phyloP scores from a whole-genome alignment of 1,140 invertebrate genomes.

The Gyrodactylus bullatarudis region DNA sequence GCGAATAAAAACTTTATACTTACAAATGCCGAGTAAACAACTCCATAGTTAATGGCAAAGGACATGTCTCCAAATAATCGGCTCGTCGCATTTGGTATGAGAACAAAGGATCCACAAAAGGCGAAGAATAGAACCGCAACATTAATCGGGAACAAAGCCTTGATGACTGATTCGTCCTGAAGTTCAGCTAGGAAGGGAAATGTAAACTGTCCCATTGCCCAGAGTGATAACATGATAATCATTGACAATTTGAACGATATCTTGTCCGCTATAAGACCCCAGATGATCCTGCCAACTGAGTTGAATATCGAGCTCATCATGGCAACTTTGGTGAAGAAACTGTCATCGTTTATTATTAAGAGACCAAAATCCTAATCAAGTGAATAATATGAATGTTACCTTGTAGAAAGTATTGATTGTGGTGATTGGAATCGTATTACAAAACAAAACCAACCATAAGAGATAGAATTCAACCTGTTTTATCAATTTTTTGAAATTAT shows the following conservation, averaged over 20 bases:
- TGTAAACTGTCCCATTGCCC: neutral
- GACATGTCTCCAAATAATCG: neutral
- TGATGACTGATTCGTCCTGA: neutral
- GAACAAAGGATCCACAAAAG: neutral
- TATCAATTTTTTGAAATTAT: neutral
- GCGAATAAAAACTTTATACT: neutral
- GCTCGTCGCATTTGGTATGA: neutral
- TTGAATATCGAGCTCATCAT: neutral
- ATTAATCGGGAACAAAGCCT: neutral
- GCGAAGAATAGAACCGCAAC: conserved; percentile 6
- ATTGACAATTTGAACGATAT: neutral
- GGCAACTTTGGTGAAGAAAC: neutral
- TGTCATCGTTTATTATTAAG: neutral
- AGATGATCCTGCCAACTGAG: neutral
- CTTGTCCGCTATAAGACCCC: neutral
- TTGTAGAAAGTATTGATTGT: neutral
- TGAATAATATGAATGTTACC: neutral
- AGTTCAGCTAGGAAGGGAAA: neutral
- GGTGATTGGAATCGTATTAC: neutral
- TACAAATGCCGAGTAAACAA: neutral
- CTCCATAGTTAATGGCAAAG: neutral
- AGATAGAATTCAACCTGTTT: neutral
- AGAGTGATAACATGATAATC: conserved; percentile 6
- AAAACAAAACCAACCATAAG: neutral
- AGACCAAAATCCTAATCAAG: neutral